Base-by-base conservation (phyloP, 2,888 invertebrate genomes). In the Plebejus argus region DNA sequence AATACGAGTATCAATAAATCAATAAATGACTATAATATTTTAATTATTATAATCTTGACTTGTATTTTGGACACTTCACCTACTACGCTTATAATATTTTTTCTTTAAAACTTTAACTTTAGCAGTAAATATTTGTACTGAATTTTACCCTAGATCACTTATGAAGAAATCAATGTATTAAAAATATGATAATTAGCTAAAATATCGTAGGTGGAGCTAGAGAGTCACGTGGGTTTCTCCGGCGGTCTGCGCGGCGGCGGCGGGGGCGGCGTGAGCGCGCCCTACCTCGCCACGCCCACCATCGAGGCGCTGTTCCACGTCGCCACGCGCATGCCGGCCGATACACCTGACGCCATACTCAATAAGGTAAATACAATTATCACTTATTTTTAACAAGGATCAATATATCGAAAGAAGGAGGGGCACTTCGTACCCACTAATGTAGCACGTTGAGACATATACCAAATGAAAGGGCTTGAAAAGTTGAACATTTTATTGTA, bases 271-370 rank as follows among this genome's bases (percentile, higher is more conserved):
- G 96, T 97, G 74, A 98, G 98, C 28, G 98, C 99, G 8, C 99
- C 99, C 0, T 99, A 99, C 91, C 97, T 97, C 87, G 98, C 99
- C 49, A 98, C 98, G 6, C 98, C 99, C 77, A 98, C 98, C 80
- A 95, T 97, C 3, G 99, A 99, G 94, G 97, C 98, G 77, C 96
- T 99, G 82, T 99, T 99, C 93, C 99, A 99, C 91, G 99, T 99
- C 76, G 98, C 99, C 77, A 99, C 99, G 3, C 95, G 99, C 83
- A 99, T 99, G 98, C 98, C 98, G 10, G 97, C 98, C 0, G 97
- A 97, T 85, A 96, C 96, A 75, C 96, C 98, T 1, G 98, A 98
- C 90, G 97, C 97, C 79, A 96, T 98, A 83, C 95, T 98, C 76
- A 97, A 97, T 88, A 98, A 98, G 95, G 97, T 97, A 45, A 10